Percentiles rank a stretch among this genome's conserved stretches.
Conservation (phyloP, 1,140 invertebrate species). For the Trichonephila clavipes region DNA sequence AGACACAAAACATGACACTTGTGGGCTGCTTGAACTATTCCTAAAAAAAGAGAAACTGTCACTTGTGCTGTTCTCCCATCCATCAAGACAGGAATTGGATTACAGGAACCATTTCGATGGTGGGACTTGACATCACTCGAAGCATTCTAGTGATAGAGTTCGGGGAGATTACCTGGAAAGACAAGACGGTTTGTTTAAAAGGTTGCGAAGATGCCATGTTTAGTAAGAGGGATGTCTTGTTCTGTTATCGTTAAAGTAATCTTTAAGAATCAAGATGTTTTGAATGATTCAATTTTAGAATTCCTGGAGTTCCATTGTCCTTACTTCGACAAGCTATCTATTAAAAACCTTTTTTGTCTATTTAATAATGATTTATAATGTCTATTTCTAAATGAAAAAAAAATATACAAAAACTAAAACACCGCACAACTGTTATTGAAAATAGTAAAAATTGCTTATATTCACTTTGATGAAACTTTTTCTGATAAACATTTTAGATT, state of each 20-base stretch:
- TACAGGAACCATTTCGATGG: neutral
- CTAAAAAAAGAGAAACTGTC: neutral
- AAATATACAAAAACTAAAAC: no score
- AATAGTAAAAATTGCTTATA: no score
- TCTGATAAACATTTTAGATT: no score
- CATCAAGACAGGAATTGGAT: slow-evolving; percentile 10
- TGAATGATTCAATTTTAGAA: no score
- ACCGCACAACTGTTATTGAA: no score
- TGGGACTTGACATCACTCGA: neutral
- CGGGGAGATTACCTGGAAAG: neutral
- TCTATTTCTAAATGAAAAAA: no score
- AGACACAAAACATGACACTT: slow-evolving; percentile 55
- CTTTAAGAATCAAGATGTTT: no score
- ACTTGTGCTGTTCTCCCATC: slow-evolving; percentile 2
- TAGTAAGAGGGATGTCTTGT: neutral
- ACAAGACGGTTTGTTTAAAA: neutral
- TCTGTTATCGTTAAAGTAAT: neutral
- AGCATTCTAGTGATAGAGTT: neutral
- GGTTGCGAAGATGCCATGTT: neutral
- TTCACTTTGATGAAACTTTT: no score
- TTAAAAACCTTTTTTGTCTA: no score
- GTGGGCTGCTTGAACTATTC: neutral
- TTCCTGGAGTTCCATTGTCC: no score
- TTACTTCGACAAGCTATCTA: no score
- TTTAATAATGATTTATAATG: no score